Evolutionary conservation across 2,797 vertebrate genomes (phyloP).

Genomic region (Sebastes miniatus): DNA sequence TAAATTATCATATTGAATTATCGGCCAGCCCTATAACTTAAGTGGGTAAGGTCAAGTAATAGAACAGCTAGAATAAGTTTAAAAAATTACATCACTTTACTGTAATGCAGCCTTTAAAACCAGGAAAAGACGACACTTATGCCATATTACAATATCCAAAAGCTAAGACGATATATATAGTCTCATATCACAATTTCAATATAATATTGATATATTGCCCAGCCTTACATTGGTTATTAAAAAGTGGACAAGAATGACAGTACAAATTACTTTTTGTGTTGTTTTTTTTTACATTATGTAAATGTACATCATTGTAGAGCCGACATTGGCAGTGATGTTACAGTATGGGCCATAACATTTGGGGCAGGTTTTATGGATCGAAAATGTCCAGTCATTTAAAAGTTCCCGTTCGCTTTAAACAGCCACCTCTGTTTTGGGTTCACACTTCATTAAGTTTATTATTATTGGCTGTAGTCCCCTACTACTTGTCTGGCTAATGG

Average conservation of each 20-base stretch:
- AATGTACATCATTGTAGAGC: neutral
- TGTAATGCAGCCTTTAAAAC: too few species aligned
- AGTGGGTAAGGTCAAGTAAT: too few species aligned
- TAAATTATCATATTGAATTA: too few species aligned
- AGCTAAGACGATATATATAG: too few species aligned
- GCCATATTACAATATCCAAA: neutral
- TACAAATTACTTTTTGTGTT: neutral
- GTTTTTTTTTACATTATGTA: neutral
- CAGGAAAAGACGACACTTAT: too few species aligned
- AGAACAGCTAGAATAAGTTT: too few species aligned
- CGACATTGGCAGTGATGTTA: neutral
- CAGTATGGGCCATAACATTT: neutral
- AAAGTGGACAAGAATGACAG: neutral
- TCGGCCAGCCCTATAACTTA: too few species aligned
- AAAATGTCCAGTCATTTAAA: neutral
- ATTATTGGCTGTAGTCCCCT: neutral
- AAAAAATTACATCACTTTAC: too few species aligned
- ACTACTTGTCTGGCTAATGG: conserved; percentile 10
- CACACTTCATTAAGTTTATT: neutral
- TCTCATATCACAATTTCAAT: too few species aligned
- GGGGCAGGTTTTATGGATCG: neutral
- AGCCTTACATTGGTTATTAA: neutral
- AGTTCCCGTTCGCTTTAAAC: neutral
- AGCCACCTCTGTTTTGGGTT: neutral
- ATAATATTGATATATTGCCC: too few species aligned